A percentile compares a stretch with the other conserved stretches of the same genome.
Conservation (phyloP, 1,140 invertebrate species). For the Lepidurus apus region DNA sequence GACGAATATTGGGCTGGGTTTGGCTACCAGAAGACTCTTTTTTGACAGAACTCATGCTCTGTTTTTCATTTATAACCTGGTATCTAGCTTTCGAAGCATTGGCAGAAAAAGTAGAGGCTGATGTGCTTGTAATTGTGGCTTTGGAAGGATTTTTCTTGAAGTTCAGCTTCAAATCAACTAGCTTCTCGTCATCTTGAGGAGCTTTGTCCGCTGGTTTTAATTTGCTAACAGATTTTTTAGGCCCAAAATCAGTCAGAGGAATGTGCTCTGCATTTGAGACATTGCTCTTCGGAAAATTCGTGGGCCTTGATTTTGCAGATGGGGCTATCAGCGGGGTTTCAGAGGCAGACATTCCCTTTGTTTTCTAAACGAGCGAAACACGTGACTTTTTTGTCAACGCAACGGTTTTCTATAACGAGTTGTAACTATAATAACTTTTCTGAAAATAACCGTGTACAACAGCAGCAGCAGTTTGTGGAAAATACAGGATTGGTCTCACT, state of each 20-base stretch:
- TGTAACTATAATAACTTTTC: too few relatives aligned
- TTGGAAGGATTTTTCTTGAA: not conserved
- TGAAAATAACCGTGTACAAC: too few relatives aligned
- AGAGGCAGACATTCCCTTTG: not conserved
- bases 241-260: conserved; percentile 1
- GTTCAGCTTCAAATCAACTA: not conserved
- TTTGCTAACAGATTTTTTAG: not conserved
- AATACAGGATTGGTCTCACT: too few relatives aligned
- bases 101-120: not conserved
- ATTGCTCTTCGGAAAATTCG: not conserved
- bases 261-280: not conserved
- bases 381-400: conserved; percentile 29
- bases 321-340: not conserved
- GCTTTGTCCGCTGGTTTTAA: not conserved
- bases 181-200: not conserved
- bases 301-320: not conserved
- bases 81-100: not conserved
- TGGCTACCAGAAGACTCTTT: not conserved
- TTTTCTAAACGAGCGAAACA: not conserved
- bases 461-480: too few relatives aligned
- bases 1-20: conserved; percentile 3
- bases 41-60: not conserved
- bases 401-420: too few relatives aligned
- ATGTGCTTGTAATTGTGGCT: not conserved
- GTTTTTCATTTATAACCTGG: not conserved